These are phyloP conservation scores for Agrochola lota DNA, from an alignment of 2,888 invertebrate genomes.

Conservation along the genomic window DNA sequence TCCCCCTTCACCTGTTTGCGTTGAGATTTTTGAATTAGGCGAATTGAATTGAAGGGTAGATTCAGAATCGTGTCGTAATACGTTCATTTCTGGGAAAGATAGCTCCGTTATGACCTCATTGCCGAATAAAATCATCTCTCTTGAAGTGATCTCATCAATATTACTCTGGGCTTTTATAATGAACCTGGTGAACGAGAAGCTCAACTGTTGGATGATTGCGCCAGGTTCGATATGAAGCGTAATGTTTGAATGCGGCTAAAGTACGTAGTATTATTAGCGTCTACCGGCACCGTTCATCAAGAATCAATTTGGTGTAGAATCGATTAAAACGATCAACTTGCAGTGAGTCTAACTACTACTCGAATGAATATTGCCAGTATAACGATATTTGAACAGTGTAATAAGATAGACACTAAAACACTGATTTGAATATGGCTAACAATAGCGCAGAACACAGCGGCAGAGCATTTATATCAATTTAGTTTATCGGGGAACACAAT, in stretches of 20 bases:
- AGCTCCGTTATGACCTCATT: conserved; percentile 35
- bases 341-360: conserved; percentile 7
- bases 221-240: conserved; percentile 7
- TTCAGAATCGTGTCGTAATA: conserved; percentile 57
- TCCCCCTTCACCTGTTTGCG: conserved; percentile 68
- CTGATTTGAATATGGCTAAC: conserved; percentile 12
- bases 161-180: conserved; percentile 39
- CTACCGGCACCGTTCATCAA: conserved; percentile 34
- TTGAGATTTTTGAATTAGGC: conserved; percentile 70
- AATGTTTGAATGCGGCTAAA: conserved; percentile 9
- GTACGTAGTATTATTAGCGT: background rate
- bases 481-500: conserved; percentile 11
- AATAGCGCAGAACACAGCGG: conserved; percentile 1
- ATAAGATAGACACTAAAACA: background rate
- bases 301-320: conserved; percentile 43
- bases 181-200: conserved; percentile 17
- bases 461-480: conserved; percentile 23
- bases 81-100: conserved; percentile 36
- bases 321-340: conserved; percentile 27
- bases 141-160: conserved; percentile 41
- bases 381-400: conserved; percentile 6
- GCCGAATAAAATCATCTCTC: conserved; percentile 45
- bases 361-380: conserved; percentile 20
- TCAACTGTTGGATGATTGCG: conserved; percentile 26
- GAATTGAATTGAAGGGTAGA: conserved; percentile 60